Percentiles rank a stretch among this genome's conserved stretches.
Evolutionary conservation across 53 echinoderm and acorn worm genomes (phyloP).

Genomic region (Holothuria scabra): DNA sequence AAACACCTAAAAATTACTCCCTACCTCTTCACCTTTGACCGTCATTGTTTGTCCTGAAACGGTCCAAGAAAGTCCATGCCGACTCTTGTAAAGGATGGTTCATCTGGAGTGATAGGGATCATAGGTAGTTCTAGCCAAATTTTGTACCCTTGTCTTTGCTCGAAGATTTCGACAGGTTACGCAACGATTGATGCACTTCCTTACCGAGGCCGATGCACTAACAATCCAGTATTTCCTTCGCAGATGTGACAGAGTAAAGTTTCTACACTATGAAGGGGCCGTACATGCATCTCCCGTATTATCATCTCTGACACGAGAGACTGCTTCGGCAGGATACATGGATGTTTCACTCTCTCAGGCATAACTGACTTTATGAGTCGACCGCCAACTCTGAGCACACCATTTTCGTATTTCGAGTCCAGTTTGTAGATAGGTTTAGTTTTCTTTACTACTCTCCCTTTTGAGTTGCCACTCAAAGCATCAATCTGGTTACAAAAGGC

Average conservation of each 20-base stretch:
- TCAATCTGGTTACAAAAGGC: too few relatives aligned
- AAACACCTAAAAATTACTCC: slow-evolving; percentile 44
- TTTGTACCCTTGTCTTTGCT: slow-evolving; percentile 5
- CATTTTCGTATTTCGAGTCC: slow-evolving; percentile 46
- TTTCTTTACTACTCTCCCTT: slow-evolving; percentile 8
- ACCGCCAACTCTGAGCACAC: too few relatives aligned
- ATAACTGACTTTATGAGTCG: too few relatives aligned
- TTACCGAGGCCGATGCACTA: slow-evolving; percentile 27
- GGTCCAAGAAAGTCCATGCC: slow-evolving; percentile 28
- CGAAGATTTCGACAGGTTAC: slow-evolving; percentile 9
- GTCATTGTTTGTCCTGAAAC: slow-evolving; percentile 18
- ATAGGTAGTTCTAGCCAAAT: slow-evolving; percentile 27
- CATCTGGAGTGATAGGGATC: slow-evolving; percentile 27
- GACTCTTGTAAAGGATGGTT: not conserved
- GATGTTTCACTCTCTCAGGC: slow-evolving; percentile 46
- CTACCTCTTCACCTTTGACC: slow-evolving; percentile 33
- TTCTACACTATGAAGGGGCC: slow-evolving; percentile 43
- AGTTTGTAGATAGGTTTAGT: slow-evolving; percentile 34
- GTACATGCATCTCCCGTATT: not conserved
- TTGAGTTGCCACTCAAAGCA: too few relatives aligned
- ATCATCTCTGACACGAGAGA: too few relatives aligned
- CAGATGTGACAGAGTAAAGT: slow-evolving; percentile 36
- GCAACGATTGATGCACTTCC: slow-evolving; percentile 26
- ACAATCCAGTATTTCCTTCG: slow-evolving; percentile 47
- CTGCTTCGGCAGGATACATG: not conserved